Base-by-base conservation (phyloP, 2,113 vertebrate species). In the Alligator mississippiensis region DNA sequence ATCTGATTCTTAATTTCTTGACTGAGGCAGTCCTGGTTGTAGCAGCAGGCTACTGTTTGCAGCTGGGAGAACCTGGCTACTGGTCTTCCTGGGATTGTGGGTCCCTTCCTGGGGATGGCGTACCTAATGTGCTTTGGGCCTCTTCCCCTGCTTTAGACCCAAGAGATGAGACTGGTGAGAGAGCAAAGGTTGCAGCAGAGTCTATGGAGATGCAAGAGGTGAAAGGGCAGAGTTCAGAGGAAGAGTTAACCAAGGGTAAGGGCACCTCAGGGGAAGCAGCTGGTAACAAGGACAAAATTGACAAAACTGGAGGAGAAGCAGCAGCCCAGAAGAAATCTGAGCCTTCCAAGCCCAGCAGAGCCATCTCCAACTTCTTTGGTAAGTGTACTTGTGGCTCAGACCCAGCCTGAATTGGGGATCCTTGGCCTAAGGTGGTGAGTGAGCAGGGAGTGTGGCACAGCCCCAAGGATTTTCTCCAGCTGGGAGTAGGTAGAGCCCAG, bases 321-420 rank as follows among this genome's bases (percentile, higher is more conserved):
- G n/a, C 55, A 85, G n/a, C 11, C 62, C 87, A 79, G 84, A 85
- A 93, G 66, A 92, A 62, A 87, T 95, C 87, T 17, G 79, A 90
- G 83, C 57, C 89, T 4, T 79, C 94, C 54, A 98, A 96, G 92
- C 34, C 75, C 3, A 98, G 97, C 88, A 85, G 95, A 61, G 89
- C 96, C 2, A 97, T 99, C 96, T 98, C 97, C 97, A 98, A 96
- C 95, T 99, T 99, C 97, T 99, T 99, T 96, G 96, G 98, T 99
- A 95, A 98, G 97, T 75, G 18, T 77, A 34, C 34, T 34, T 34
- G 34, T 34, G 34, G 34, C 34, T 34, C 34, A 34, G 34, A 34
- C 34, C 34, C 34, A 34, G 34, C 34, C 34, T 34, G 34, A 15
- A 63, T n/a, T 21, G 18, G 19, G 4, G 4, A 24, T 27, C 34